A percentile compares a stretch with the other conserved stretches of the same genome.
Conservation (phyloP, 2,888 invertebrate genomes). For the Tetragnatha montana region DNA sequence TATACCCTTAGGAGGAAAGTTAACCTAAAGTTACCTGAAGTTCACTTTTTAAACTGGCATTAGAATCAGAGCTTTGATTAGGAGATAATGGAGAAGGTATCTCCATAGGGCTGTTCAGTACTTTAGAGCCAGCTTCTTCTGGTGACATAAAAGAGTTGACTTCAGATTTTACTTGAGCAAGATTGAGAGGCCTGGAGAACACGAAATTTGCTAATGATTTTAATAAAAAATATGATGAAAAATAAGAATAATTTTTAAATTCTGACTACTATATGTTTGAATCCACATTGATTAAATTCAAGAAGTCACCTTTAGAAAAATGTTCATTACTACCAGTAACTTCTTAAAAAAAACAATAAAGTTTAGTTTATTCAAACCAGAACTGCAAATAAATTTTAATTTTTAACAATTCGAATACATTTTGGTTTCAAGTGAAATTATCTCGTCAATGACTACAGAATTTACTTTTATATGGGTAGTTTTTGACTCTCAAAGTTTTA, state of each 20-base stretch:
- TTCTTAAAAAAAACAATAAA: too few relatives aligned
- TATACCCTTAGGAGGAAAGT: too few relatives aligned
- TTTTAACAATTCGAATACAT: not conserved
- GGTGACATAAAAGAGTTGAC: conserved; percentile 67
- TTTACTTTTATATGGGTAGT: too few relatives aligned
- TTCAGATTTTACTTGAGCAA: conserved; percentile 57
- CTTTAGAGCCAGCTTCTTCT: conserved; percentile 80
- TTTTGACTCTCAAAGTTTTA: too few relatives aligned
- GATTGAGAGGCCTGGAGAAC: conserved; percentile 50
- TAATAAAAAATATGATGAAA: not conserved
- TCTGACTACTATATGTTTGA: not conserved
- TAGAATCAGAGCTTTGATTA: conserved; percentile 75
- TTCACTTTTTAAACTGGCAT: conserved; percentile 76
- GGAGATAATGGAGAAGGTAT: conserved; percentile 75
- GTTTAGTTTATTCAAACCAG: not conserved
- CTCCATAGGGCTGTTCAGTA: conserved; percentile 78
- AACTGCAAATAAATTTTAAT: too few relatives aligned
- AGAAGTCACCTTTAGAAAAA: not conserved
- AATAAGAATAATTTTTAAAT: not conserved
- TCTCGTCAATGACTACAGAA: too few relatives aligned
- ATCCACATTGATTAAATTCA: too few relatives aligned
- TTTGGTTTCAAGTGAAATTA: too few relatives aligned
- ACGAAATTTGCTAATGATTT: not conserved
- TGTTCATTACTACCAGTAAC: too few relatives aligned
- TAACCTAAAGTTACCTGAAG: conserved; percentile 74